Conservation (phyloP, 2,797 vertebrate species). For the Dicrostonyx torquatus region DNA sequence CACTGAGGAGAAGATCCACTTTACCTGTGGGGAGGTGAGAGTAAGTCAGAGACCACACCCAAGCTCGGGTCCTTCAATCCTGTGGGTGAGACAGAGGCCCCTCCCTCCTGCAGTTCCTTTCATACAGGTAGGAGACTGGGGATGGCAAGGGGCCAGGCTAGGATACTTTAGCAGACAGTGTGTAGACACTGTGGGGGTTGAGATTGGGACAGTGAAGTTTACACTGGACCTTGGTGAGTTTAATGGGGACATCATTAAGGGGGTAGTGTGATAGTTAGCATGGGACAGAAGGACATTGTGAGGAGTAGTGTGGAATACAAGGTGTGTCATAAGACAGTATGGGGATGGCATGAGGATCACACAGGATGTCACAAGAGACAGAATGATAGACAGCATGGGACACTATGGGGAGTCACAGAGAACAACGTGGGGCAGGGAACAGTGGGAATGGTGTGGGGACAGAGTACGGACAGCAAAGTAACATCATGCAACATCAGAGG, state of each 20-base stretch:
- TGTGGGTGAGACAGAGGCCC: neutral
- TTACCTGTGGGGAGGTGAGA: constrained; percentile 66
- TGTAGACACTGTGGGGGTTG: neutral
- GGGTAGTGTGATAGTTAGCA: fast-evolving
- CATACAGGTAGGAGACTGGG: neutral
- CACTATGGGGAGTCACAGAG: neutral
- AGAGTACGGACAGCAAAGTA: neutral
- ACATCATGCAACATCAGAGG: neutral
- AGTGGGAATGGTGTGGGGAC: neutral
- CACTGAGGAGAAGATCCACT: constrained; percentile 78
- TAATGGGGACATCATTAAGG: neutral
- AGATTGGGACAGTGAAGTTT: fast-evolving
- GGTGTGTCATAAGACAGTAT: neutral
- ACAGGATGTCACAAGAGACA: neutral
- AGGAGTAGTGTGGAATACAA: too few relatives aligned
- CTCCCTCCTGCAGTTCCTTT: too few relatives aligned
- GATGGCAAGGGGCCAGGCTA: neutral
- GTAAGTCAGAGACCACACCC: neutral
- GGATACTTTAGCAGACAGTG: too few relatives aligned
- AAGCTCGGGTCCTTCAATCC: fast-evolving
- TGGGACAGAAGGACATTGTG: too few relatives aligned
- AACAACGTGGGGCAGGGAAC: neutral
- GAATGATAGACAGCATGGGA: neutral
- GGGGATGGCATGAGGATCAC: too few relatives aligned
- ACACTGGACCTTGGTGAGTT: too few relatives aligned